A percentile compares a stretch with the other conserved stretches of the same genome.
These are phyloP conservation scores for Psophia crepitans DNA, from an alignment of 2,113 vertebrate species.

Conservation along the genomic window DNA sequence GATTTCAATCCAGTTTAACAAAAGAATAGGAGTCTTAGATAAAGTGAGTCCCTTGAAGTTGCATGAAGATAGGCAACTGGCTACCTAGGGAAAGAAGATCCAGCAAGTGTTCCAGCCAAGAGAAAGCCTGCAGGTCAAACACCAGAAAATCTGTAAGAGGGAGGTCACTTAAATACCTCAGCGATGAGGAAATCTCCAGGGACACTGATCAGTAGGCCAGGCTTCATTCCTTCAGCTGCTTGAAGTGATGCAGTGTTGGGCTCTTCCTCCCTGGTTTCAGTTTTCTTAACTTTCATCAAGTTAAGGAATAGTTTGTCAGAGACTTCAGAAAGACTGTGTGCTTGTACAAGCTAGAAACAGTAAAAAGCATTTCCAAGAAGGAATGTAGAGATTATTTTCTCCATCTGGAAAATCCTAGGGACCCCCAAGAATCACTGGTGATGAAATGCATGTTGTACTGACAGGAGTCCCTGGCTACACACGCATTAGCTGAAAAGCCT, in stretches of 20 bases:
- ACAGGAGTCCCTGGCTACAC: background rate
- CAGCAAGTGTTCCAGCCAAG: background rate
- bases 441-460: fast-evolving
- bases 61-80: background rate
- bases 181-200: slow-evolving; percentile 37
- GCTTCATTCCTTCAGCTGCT: slow-evolving; percentile 3
- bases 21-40: background rate
- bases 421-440: background rate
- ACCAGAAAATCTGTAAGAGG: background rate
- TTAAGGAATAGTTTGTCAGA: background rate
- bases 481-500: background rate
- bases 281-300: background rate
- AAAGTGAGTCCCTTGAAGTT: background rate
- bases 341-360: background rate
- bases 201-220: background rate
- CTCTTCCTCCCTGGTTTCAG: background rate
- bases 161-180: slow-evolving; percentile 37
- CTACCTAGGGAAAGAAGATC: background rate
- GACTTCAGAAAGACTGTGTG: background rate
- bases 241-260: background rate
- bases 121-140: background rate
- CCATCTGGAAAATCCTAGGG: background rate
- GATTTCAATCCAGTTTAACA: background rate
- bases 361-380: background rate
- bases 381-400: background rate